phyloP scores from a whole-genome alignment of 1,140 invertebrate species.

The Probaryconus sp. region DNA sequence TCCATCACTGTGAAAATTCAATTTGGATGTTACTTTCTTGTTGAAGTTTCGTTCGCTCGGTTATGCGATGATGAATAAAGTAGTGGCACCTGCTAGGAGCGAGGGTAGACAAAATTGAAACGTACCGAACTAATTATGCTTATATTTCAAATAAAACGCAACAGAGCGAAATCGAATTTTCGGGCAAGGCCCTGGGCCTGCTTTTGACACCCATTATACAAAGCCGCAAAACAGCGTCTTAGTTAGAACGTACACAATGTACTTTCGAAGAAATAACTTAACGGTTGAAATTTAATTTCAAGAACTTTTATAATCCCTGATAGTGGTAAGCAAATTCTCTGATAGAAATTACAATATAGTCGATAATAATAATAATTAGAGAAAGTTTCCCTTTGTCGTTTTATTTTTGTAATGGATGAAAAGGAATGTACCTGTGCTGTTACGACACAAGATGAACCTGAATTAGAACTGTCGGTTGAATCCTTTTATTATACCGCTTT shows the following conservation, averaged over 20 bases:
- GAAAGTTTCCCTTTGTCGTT: slow-evolving; percentile 48
- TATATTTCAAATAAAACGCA: slow-evolving; percentile 27
- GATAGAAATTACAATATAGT: too few species aligned
- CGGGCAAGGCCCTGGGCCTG: slow-evolving; percentile 18
- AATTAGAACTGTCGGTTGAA: slow-evolving; percentile 9
- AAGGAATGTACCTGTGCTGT: slow-evolving; percentile 55
- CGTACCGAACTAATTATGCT: slow-evolving; percentile 54
- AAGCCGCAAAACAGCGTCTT: too few species aligned
- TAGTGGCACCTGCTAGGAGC: slow-evolving; percentile 46
- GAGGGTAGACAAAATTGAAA: slow-evolving; percentile 48
- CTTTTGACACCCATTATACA: slow-evolving; percentile 26
- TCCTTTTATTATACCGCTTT: slow-evolving; percentile 30
- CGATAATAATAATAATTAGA: too few species aligned
- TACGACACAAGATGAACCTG: slow-evolving; percentile 41
- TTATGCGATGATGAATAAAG: slow-evolving; percentile 59
- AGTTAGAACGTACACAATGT: too few species aligned
- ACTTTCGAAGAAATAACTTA: too few species aligned
- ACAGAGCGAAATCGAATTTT: slow-evolving; percentile 25
- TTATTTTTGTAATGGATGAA: slow-evolving; percentile 61
- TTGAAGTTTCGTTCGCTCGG: slow-evolving; percentile 28
- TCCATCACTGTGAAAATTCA: slow-evolving; percentile 70
- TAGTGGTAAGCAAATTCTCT: too few species aligned
- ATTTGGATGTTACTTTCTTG: slow-evolving; percentile 58
- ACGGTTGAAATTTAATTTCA: too few species aligned
- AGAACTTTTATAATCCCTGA: too few species aligned